Evolutionary conservation across 2,888 invertebrate species (phyloP).

Genomic region (Stegana nigrithorax): DNA sequence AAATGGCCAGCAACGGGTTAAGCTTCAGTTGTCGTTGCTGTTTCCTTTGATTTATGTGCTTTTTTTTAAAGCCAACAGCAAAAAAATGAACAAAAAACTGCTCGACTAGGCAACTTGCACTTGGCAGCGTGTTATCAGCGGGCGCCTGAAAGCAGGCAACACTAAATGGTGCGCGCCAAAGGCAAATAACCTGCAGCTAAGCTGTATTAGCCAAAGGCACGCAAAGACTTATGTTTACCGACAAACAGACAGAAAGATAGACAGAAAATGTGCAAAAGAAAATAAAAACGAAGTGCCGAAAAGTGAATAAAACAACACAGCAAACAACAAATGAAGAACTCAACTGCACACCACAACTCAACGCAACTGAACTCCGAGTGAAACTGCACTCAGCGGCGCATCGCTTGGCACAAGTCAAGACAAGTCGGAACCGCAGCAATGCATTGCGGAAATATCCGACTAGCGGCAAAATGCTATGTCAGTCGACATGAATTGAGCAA

Average conservation of each 20-base stretch:
- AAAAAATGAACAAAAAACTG: background rate
- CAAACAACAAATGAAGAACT: background rate
- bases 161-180: too few relatives aligned
- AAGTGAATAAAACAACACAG: background rate
- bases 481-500: slow-evolving; percentile 1
- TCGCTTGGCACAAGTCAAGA: background rate
- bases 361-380: too few relatives aligned
- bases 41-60: slow-evolving; percentile 30
- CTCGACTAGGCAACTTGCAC: too few relatives aligned
- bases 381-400: too few relatives aligned
- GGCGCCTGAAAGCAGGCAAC: too few relatives aligned
- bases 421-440: slow-evolving; percentile 47
- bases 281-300: slow-evolving; percentile 25
- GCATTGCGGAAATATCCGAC: slow-evolving; percentile 43
- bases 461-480: background rate
- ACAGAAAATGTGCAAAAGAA: background rate
- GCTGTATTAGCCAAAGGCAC: background rate
- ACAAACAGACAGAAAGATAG: slow-evolving; percentile 6
- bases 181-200: slow-evolving; percentile 5
- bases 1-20: too few relatives aligned
- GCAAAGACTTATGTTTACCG: slow-evolving; percentile 15
- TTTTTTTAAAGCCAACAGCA: background rate
- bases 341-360: background rate
- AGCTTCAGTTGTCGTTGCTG: background rate
- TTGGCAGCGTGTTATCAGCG: too few relatives aligned